phyloP scores from a whole-genome alignment of 2,888 invertebrate genomes.

The Thymelicus lineola region DNA sequence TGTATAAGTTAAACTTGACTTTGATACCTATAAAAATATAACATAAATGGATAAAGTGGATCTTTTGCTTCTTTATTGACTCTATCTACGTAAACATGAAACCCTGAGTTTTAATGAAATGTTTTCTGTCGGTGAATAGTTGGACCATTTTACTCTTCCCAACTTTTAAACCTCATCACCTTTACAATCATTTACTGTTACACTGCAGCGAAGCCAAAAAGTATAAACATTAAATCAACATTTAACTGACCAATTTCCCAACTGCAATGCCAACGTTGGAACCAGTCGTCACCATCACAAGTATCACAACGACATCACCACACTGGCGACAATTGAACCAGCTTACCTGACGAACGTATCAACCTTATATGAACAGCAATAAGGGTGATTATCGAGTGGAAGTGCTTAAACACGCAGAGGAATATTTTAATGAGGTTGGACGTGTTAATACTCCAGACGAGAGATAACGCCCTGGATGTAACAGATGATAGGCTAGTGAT shows the following conservation, averaged over 20 bases:
- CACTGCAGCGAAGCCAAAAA: not conserved
- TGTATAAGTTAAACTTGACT: no score
- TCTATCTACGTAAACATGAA: no score
- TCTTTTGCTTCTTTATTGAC: no score
- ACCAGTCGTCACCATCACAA: slow-evolving; percentile 32
- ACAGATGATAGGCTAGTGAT: slow-evolving; percentile 56
- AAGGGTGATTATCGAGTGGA: slow-evolving; percentile 24
- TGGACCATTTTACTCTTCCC: no score
- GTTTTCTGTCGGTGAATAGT: no score
- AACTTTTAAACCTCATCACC: no score
- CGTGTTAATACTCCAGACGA: slow-evolving; percentile 75
- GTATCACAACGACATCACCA: slow-evolving; percentile 32
- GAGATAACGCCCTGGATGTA: slow-evolving; percentile 67
- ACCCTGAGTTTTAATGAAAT: no score
- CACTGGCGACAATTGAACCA: slow-evolving; percentile 17
- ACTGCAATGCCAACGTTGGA: slow-evolving; percentile 11
- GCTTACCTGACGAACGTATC: slow-evolving; percentile 4
- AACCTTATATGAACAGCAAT: slow-evolving; percentile 1
- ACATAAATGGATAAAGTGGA: no score
- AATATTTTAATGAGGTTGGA: slow-evolving; percentile 72
- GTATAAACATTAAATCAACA: slow-evolving; percentile 10
- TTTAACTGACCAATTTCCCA: slow-evolving; percentile 15
- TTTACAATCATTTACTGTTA: no score
- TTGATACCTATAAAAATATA: no score
- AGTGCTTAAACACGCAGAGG: slow-evolving; percentile 41